These are phyloP conservation scores for Amblyopsis hoosieri DNA, from an alignment of 2,797 vertebrate genomes.

Conservation along the genomic window DNA sequence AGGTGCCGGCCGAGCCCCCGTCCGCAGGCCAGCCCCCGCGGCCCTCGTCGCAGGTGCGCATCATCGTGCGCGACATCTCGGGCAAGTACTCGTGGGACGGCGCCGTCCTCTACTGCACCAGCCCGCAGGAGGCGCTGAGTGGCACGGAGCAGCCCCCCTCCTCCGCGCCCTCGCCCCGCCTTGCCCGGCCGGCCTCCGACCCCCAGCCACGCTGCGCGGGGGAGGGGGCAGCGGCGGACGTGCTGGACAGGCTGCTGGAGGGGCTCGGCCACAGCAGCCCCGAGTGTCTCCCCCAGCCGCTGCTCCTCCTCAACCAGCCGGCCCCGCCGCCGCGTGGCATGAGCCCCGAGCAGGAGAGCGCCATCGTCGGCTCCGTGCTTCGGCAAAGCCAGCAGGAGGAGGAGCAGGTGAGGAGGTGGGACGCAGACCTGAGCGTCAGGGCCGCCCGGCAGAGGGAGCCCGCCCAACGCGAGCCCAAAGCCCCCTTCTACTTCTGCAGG, in stretches of 20 bases:
- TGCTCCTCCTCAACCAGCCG: conserved; percentile 87
- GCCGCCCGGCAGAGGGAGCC: conserved; percentile 83
- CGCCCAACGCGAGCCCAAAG: conserved; percentile 81
- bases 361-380: conserved; percentile 84
- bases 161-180: conserved; percentile 23
- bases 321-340: conserved; percentile 86
- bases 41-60: conserved; percentile 84
- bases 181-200: conserved; percentile 42
- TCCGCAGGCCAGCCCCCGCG: conserved; percentile 53
- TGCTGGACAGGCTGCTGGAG: conserved; percentile 88
- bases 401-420: conserved; percentile 78
- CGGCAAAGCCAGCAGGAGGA: conserved; percentile 85
- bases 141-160: conserved; percentile 26
- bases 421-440: conserved; percentile 71
- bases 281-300: conserved; percentile 89
- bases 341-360: conserved; percentile 85
- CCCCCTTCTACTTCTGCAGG: conserved; percentile 94
- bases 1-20: conserved; percentile 81
- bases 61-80: conserved; percentile 96
- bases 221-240: conserved; percentile 82
- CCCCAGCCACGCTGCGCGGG: conserved; percentile 40
- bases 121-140: conserved; percentile 45
- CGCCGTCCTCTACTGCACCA: conserved; percentile 84
- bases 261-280: conserved; percentile 88
- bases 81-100: conserved; percentile 98